Conservation (phyloP, 1,140 invertebrate genomes). For the Plutomurus gul region DNA sequence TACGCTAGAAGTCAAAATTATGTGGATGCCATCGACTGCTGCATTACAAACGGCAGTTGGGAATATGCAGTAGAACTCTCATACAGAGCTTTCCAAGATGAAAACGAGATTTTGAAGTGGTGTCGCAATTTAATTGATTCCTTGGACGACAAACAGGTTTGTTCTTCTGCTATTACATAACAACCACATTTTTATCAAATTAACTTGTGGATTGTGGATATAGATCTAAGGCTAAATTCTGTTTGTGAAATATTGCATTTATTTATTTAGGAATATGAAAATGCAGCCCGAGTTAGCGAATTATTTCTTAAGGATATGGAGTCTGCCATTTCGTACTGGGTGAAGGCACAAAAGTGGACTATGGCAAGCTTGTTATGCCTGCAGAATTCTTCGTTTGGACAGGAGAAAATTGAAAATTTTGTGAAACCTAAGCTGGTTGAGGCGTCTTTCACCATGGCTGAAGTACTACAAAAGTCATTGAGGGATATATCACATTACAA, state of each 20-base stretch:
- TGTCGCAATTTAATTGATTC: background rate
- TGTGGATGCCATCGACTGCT: conserved; percentile 38
- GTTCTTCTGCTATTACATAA: no score
- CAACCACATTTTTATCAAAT: background rate
- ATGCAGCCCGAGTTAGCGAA: conserved; percentile 43
- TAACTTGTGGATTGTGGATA: background rate
- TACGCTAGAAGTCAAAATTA: conserved; percentile 35
- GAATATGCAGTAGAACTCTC: conserved; percentile 38
- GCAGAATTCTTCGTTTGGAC: background rate
- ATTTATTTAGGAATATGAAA: conserved; percentile 37
- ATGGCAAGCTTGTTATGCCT: conserved; percentile 13
- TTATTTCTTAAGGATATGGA: conserved; percentile 35
- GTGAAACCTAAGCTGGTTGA: background rate
- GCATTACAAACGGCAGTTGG: conserved; percentile 38
- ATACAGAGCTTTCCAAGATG: background rate
- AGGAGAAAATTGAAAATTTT: background rate
- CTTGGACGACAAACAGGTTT: conserved; percentile 20
- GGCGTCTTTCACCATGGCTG: background rate
- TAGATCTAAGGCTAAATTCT: background rate
- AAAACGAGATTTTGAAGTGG: background rate
- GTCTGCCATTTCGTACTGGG: conserved; percentile 31
- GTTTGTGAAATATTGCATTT: background rate
- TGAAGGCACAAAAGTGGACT: conserved; percentile 43
- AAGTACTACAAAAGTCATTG: background rate
- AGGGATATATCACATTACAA: conserved; percentile 33